A percentile compares a stretch with the other conserved stretches of the same genome.
These are phyloP conservation scores for Premnoplex brunnescens DNA, from an alignment of 2,797 vertebrate species.

Conservation along the genomic window DNA sequence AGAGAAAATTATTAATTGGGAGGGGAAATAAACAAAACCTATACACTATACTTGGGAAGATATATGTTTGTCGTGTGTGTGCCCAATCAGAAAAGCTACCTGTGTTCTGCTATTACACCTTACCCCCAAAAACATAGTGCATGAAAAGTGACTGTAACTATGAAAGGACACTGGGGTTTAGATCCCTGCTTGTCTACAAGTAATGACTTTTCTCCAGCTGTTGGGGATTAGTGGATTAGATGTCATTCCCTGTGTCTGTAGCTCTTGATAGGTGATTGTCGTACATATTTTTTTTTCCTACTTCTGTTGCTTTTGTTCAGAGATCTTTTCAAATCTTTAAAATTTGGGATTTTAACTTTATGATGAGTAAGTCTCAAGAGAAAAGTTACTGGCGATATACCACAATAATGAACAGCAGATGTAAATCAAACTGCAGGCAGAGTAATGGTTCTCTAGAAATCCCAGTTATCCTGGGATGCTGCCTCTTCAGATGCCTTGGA, in stretches of 20 bases:
- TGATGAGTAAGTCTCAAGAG: not conserved
- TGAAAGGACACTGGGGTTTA: accelerated
- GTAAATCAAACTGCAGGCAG: not conserved
- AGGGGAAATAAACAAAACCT: not conserved
- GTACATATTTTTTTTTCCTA: not conserved
- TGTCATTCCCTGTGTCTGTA: not conserved
- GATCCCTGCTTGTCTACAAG: not conserved
- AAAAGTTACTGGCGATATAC: not conserved
- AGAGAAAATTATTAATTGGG: not conserved
- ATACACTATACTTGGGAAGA: not conserved
- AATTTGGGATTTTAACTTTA: not conserved
- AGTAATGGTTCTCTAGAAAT: not conserved
- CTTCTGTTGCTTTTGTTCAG: not conserved
- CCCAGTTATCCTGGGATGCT: not conserved
- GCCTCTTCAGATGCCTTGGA: not conserved
- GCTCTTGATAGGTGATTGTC: not conserved
- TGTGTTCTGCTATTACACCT: not conserved
- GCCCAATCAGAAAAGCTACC: not conserved
- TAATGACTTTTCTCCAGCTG: not conserved
- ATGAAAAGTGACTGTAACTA: not conserved
- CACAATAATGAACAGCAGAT: not conserved
- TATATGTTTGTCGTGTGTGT: not conserved
- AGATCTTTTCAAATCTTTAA: not conserved
- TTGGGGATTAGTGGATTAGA: not conserved
- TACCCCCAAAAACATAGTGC: not conserved